Conservation (phyloP, 2,888 invertebrate species). For the Euproctis similis region DNA sequence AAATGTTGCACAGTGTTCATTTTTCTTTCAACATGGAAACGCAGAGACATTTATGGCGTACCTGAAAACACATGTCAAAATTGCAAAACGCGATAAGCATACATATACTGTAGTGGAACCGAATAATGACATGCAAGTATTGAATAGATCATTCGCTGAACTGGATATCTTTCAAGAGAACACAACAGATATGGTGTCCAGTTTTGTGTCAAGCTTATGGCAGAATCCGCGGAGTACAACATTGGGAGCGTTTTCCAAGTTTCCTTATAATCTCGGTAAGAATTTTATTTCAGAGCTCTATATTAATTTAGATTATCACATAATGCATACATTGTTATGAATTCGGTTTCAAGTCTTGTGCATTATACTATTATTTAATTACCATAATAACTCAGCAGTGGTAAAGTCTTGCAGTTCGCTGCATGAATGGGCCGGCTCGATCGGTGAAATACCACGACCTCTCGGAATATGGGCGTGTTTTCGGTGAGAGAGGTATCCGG, state of each 20-base stretch:
- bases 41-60: constrained; percentile 83
- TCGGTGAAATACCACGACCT: no score
- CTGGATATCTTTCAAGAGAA: constrained; percentile 86
- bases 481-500: no score
- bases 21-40: constrained; percentile 92
- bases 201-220: constrained; percentile 63
- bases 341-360: no score
- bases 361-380: no score
- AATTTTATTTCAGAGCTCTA: no score
- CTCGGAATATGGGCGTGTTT: no score
- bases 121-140: constrained; percentile 77
- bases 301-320: no score
- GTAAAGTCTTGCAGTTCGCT: no score
- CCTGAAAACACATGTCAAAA: constrained; percentile 78
- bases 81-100: constrained; percentile 80
- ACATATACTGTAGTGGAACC: constrained; percentile 80
- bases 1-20: constrained; percentile 82
- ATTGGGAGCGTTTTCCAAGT: constrained; percentile 89
- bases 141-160: constrained; percentile 91
- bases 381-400: no score
- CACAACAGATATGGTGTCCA: constrained; percentile 80
- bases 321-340: no score
- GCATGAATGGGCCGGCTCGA: no score
- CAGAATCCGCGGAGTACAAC: constrained; percentile 87
- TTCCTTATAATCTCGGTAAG: constrained; percentile 84